Base-by-base conservation (phyloP, 1,140 invertebrate species). In the Anoplolepis gracilipes region DNA sequence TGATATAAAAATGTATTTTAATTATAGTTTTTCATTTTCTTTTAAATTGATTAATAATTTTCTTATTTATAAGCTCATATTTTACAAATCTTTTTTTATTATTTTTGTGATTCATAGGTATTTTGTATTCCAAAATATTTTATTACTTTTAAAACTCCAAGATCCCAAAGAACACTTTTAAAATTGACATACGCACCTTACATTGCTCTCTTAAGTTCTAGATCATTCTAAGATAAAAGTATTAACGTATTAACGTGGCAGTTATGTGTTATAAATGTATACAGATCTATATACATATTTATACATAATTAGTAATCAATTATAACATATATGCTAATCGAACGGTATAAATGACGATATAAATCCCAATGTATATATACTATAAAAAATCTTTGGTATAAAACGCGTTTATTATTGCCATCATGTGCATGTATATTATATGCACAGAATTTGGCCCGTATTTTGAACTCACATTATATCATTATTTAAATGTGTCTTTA, bases 321-420 rank as follows among this genome's bases (percentile, higher is more conserved):
- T 69, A 64, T 55, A 89, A 90, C 87, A 84, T 55, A 69, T 13
- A 85, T 65, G 55, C 64, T 39, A 62, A 90, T 53, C 57, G 81
- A 67, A 69, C 59, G 64, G n/a, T n/a, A 70, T 79, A 55, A 46
- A 84, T 77, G 61, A 85, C 46, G 55, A 55, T 46, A 59, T 22
- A 76, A n/a, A 25, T 33, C 11, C 76, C 67, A 59, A 78, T 73
- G 22, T 82, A 57, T 88, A 57, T 88, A 61, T 81, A 88, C 59
- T 88, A 87, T 65, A 90, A 59, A 91, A 91, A 92, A 92, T 95
- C 94, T 95, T 95, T 95, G 94, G 94, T 92, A 94, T 94, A 90
- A 82, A 81, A 90, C 84, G 85, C 46, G 5, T 92, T 88, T 87
- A 89, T 93, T 93, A 93, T 93, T 94, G 91, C 91, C 91, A 89